Base-by-base conservation (phyloP, 2,113 vertebrate genomes). In the Ceyx margarethae region DNA sequence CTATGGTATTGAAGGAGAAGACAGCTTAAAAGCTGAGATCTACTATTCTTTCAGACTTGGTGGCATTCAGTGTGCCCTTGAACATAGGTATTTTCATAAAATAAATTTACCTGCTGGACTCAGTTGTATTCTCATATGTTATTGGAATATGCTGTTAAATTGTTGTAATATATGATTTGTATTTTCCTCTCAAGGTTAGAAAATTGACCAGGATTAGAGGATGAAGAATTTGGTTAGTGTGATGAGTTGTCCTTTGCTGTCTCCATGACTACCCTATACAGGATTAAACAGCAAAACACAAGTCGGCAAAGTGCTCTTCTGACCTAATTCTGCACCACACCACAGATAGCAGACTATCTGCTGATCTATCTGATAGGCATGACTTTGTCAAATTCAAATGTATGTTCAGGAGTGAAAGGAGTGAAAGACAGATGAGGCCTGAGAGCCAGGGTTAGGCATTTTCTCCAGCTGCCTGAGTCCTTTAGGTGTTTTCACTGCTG, bases 301-400 rank as follows among this genome's bases (percentile, higher is more conserved):
- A 75, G 45, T 58, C 65, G 69, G n/a, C 50, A 46, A 45, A 78
- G 26, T 76, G 78, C 42, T 89, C 62, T 76, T 85, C 71, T 68
- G 74, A 79, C 84, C 84, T 79, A 68, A 42, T 75, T 90, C 66
- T 91, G 45, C 58, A 28, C 81, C 77, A 31, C 60, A 64, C 13
- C 69, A 64, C 62, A 76, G 84, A 78, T 45, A 84, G 74, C 74
- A 92, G 71, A 21, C 73, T 93, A 53, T 90, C 81, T 95, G 83
- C 65, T 91, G 65, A 81, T 94, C 73, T 57, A 0, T 61, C 77
- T 78, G 84, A 89, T 82, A 80, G 75, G 67, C 71, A 21, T 73
- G 78, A 82, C 91, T 85, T 76, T 82, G 89, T 94, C 85, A 87
- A 79, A 82, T 85, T 72, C 60, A 80, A 66, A 54, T 76, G 22